Evolutionary conservation across 2,797 vertebrate species (phyloP), one percentile per base, ranked within the genome.

Genomic region (Poeciliopsis turneri): DNA sequence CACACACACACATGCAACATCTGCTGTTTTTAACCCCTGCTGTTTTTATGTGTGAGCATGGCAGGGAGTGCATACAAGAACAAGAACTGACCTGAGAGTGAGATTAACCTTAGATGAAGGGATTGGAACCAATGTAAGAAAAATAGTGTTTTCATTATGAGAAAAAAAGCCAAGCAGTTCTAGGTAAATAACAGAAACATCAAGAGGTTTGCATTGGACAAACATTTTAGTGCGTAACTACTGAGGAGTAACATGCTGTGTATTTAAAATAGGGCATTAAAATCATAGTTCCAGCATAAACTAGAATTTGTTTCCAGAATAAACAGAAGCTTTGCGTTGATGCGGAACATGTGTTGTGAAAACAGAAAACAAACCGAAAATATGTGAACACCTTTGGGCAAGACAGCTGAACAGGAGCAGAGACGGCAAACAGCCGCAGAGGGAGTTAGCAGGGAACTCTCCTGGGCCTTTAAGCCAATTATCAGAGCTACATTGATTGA

Each of bases 11-110:
- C 28, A 41, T 76, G 77, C 72, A 94, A 94, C 94, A 95, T 94
- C 94, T 94, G 93, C 90, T 90, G 92, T 90, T 92, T 91, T 92
- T 92, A 94, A 93, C 90, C 87, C 90, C 92, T 87, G 79, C 86
- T 89, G 88, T 59, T 83, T 86, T 49, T 57, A 61, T 82, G 77
- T 82, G 78, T 78, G 77, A 78, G 78, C 43, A 2, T 72, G 76
- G 78, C 1, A 5, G 70, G 61, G 68, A 46, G 36, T 23, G 25
- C 55, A 72, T 41, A 82, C 46, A 18, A 77, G 74, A 82, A 61
- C 30, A 13, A 73, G 78, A 47, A 53, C 75, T 87, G 86, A 90
- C 87, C 84, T 71, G 72, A 88, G 79, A 85, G 64, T 61, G 72
- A 89, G 83, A 83, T 85, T 73, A 87, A 28, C 72, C 64, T 66